These are phyloP conservation scores for Nyctalus aviator DNA, from an alignment of 2,797 vertebrate genomes.

Conservation along the genomic window DNA sequence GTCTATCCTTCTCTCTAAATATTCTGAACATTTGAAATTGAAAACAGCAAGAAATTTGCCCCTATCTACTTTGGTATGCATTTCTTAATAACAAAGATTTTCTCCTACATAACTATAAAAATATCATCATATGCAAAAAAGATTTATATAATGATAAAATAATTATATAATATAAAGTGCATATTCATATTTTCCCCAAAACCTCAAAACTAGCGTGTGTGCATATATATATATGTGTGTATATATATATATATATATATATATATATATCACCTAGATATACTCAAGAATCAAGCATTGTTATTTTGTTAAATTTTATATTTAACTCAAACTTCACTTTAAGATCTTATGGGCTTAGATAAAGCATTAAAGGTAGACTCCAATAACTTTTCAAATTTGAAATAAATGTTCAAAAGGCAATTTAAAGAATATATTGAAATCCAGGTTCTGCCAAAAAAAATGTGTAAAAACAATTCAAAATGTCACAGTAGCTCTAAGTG, in stretches of 20 bases:
- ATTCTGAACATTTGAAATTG: neutral
- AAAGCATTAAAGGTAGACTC: neutral
- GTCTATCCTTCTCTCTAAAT: neutral
- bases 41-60: neutral
- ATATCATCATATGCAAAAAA: neutral
- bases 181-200: neutral
- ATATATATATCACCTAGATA: neutral
- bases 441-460: neutral
- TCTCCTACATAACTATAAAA: neutral
- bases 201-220: neutral
- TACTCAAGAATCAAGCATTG: neutral
- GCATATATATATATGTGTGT: no score
- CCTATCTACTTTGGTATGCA: neutral
- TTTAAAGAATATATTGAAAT: slow-evolving; percentile 7
- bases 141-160: neutral
- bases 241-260: no score
- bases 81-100: neutral
- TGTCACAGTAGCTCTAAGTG: neutral
- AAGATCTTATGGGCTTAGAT: neutral
- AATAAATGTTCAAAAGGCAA: neutral
- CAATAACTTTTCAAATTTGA: neutral
- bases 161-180: neutral
- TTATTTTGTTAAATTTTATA: neutral
- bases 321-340: slow-evolving; percentile 26
- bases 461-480: slow-evolving; percentile 6